phyloP scores from a whole-genome alignment of 1,140 invertebrate genomes.

The Drosophila fuyamai region DNA sequence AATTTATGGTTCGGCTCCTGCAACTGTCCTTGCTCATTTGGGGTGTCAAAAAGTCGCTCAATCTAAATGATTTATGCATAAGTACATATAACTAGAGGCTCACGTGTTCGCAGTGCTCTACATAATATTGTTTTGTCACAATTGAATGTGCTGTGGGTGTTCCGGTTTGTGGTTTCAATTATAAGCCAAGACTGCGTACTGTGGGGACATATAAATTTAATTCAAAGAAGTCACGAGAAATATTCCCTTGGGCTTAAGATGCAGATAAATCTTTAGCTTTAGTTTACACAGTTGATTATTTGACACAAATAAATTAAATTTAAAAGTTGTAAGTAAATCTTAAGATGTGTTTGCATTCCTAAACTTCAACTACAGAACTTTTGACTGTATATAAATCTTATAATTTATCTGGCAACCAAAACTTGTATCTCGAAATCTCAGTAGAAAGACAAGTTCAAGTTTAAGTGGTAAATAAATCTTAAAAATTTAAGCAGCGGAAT shows the following conservation, averaged over 20 bases:
- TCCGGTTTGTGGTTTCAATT: constrained; percentile 35
- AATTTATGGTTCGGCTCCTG: constrained; percentile 60
- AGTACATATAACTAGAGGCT: constrained; percentile 11
- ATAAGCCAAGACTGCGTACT: not conserved
- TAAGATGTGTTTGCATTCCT: not conserved
- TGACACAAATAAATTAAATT: not conserved
- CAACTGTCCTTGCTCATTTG: constrained; percentile 52
- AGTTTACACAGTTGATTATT: not conserved
- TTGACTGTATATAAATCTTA: constrained; percentile 2
- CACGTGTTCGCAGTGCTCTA: constrained; percentile 29
- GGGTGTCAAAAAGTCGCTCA: constrained; percentile 66
- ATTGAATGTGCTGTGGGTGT: constrained; percentile 32
- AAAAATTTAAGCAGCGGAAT: not conserved
- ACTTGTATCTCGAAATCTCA: not conserved
- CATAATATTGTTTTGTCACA: constrained; percentile 51
- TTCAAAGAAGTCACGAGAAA: not conserved
- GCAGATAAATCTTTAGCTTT: not conserved
- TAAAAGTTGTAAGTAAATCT: not conserved
- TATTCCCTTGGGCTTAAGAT: not conserved
- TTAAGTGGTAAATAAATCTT: constrained; percentile 11
- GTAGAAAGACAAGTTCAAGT: constrained; percentile 1
- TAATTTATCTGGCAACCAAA: not conserved
- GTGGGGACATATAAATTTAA: constrained; percentile 10
- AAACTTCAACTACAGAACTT: too few species aligned
- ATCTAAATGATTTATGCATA: constrained; percentile 47